Percentiles rank a stretch among this genome's conserved stretches.
phyloP scores from a whole-genome alignment of 2,888 invertebrate genomes.

The Agrilus mali region DNA sequence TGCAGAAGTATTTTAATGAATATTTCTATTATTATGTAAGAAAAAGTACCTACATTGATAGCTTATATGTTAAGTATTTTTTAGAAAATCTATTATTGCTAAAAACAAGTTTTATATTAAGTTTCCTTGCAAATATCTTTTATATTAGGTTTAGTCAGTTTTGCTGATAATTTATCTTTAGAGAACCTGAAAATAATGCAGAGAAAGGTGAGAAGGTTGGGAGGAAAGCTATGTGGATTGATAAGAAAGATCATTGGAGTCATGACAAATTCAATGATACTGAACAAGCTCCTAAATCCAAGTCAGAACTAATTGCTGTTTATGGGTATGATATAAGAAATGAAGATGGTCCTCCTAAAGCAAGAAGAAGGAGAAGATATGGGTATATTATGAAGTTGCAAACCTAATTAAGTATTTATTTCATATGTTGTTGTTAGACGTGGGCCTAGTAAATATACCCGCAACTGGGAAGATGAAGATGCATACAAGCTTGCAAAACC shows the following conservation, averaged over 20 bases:
- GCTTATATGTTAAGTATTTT: not conserved
- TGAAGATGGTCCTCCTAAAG: constrained; percentile 83
- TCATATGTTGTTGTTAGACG: constrained; percentile 40
- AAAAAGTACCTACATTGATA: not conserved
- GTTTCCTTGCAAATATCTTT: no score
- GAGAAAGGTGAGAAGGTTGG: constrained; percentile 28
- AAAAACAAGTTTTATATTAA: not conserved
- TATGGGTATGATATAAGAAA: constrained; percentile 93
- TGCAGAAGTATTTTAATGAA: not conserved
- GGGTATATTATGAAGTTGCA: constrained; percentile 41
- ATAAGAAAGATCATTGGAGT: constrained; percentile 33
- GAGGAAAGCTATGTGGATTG: constrained; percentile 34
- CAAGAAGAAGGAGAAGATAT: constrained; percentile 72
- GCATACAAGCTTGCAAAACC: constrained; percentile 52
- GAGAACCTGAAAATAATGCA: constrained; percentile 16
- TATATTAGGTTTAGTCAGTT: no score
- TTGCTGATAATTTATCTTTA: constrained; percentile 3
- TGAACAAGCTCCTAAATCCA: constrained; percentile 75
- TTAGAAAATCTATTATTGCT: not conserved
- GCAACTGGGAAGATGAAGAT: constrained; percentile 88
- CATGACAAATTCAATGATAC: constrained; percentile 64
- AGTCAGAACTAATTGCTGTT: constrained; percentile 68
- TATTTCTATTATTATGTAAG: no score
- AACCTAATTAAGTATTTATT: not conserved
- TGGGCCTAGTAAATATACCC: constrained; percentile 82